A percentile compares a stretch with the other conserved stretches of the same genome.
Conservation (phyloP, 2,888 invertebrate genomes). For the Andrena bucephala region DNA sequence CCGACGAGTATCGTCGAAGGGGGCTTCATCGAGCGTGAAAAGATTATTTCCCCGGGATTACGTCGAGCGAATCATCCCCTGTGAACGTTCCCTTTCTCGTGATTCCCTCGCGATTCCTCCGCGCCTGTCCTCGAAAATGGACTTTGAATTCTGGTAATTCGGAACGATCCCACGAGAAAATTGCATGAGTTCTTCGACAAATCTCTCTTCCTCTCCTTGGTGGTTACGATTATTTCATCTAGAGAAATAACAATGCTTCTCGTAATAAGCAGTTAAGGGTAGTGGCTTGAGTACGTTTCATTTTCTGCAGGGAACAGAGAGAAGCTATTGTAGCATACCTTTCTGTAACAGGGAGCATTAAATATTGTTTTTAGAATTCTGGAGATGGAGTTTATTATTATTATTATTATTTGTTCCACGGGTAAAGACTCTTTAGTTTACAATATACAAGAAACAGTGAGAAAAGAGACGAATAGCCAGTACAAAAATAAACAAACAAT, state of each 20-base stretch:
- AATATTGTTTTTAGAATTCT: no score
- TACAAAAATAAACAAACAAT: no score
- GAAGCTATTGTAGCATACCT: neutral
- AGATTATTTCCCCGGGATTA: slow-evolving; percentile 42
- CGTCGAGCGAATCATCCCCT: slow-evolving; percentile 14
- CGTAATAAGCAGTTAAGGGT: slow-evolving; percentile 14
- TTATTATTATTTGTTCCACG: no score
- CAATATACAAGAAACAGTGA: no score
- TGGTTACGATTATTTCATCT: neutral
- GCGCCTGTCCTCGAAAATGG: slow-evolving; percentile 15
- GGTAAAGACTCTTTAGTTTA: no score
- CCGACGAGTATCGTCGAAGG: neutral
- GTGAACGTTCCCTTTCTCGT: slow-evolving; percentile 18
- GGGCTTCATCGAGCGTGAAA: slow-evolving; percentile 39
- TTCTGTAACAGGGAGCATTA: no score
- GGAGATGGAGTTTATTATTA: no score
- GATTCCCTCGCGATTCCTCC: neutral
- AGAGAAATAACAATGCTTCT: neutral
- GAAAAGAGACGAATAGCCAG: no score
- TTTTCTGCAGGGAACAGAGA: neutral
- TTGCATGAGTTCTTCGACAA: neutral
- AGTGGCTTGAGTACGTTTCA: neutral
- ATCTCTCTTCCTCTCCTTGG: neutral
- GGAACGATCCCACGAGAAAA: neutral
- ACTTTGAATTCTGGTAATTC: slow-evolving; percentile 17